Evolutionary conservation across 2,888 invertebrate genomes (phyloP), one percentile per base, ranked within the genome.

Genomic region (Meiosimyza decipiens): DNA sequence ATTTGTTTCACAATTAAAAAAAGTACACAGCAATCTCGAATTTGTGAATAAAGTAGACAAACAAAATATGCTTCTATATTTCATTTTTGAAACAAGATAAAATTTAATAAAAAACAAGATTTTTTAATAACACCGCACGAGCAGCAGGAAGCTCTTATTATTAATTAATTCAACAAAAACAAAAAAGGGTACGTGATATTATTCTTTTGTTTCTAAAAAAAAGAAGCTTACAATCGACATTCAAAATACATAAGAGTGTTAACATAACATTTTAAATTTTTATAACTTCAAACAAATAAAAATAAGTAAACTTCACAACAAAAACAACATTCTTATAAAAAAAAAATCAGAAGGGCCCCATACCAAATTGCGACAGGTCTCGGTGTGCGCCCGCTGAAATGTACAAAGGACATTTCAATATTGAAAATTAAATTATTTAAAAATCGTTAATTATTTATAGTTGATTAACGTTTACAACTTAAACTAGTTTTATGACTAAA

Each of bases 341-440:
- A 67, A 28, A 63, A 54, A 28, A 47, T 57, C 49, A 52, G 54
- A 72, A 76, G 73, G 80, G 80, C 81, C 83, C 82, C 85, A 84
- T 87, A 87, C 87, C 87, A 87, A 85, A 83, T 86, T 87, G 83
- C 86, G 86, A 85, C 87, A 87, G 81, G 87, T 87, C 82, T 87
- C 87, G 82, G 85, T 84, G 85, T 86, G 84, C 85, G 83, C 80
- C 84, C 84, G 86, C 86, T 87, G 83, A 80, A 79, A 80, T 67
- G 70, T 72, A 55, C 51, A 70, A 49, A 60, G 60, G 40, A 40
- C 40, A 40, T 40, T 40, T 40, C 40, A 40, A 40, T 40, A 40
- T 40, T 40, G 40, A 40, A 40, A 9, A 40, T 9, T 40, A 28
- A 4, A 28, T 28, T 28, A 28, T 28, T 28, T 28, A 28, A 28